Conservation (phyloP, 2,888 invertebrate species). For the Octodonta nipae region DNA sequence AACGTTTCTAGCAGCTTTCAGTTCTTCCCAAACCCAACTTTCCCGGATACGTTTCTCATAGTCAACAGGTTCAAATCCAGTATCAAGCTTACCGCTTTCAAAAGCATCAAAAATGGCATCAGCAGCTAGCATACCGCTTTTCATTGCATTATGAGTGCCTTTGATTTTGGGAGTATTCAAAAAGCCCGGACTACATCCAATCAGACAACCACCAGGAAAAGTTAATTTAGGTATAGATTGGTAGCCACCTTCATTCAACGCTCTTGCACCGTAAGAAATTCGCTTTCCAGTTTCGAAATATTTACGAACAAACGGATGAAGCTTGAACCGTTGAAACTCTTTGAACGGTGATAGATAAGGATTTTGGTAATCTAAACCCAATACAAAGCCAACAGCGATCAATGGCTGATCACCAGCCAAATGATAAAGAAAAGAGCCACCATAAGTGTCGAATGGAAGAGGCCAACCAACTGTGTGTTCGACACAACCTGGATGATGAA, state of each 20-base stretch:
- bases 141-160: constrained; percentile 97
- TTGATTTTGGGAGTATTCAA: constrained; percentile 95
- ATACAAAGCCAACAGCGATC: constrained; percentile 85
- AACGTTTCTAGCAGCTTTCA: constrained; percentile 71
- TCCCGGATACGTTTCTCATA: constrained; percentile 54
- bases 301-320: constrained; percentile 73
- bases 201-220: constrained; percentile 89
- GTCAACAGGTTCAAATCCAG: constrained; percentile 54
- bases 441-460: constrained; percentile 78
- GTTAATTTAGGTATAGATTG: constrained; percentile 77
- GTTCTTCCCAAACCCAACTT: constrained; percentile 60
- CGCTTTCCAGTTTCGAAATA: constrained; percentile 67
- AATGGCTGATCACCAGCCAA: constrained; percentile 69
- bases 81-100: constrained; percentile 45
- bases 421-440: constrained; percentile 96
- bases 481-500: constrained; percentile 77
- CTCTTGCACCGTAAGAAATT: constrained; percentile 92
- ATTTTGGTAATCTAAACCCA: constrained; percentile 90
- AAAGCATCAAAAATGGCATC: constrained; percentile 81
- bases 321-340: constrained; percentile 92
- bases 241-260: constrained; percentile 91
- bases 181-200: constrained; percentile 71
- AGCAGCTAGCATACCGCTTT: constrained; percentile 92
- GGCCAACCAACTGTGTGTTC: constrained; percentile 99
- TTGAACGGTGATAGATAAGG: constrained; percentile 89